Percentiles rank a stretch among this genome's conserved stretches.
phyloP scores from a whole-genome alignment of 2,888 invertebrate species.

The Acleris emargana region DNA sequence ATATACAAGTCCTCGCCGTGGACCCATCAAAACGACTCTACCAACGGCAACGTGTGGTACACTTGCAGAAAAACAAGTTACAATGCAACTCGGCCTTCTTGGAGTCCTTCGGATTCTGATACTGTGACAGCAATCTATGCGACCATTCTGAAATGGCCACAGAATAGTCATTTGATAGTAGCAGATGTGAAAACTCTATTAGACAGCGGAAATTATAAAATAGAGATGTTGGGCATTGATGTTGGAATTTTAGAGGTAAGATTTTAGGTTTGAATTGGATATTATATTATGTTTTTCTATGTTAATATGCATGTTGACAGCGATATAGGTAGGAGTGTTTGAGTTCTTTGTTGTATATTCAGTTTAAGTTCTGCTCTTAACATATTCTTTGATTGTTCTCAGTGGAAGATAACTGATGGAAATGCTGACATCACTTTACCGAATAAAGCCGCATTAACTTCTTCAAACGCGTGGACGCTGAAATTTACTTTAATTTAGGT shows the following conservation, averaged over 20 bases:
- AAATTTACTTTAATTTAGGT: constrained; percentile 24
- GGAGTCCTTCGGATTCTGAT: constrained; percentile 36
- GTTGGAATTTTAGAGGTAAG: constrained; percentile 49
- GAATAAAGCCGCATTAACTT: constrained; percentile 62
- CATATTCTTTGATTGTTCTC: constrained; percentile 50
- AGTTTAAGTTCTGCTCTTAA: background rate
- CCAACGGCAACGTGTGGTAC: constrained; percentile 87
- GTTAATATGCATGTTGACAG: no score
- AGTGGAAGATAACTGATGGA: constrained; percentile 68
- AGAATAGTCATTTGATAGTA: constrained; percentile 66
- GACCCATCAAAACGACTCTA: constrained; percentile 91
- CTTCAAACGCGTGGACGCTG: constrained; percentile 64
- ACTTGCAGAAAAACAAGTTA: constrained; percentile 51
- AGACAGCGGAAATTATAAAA: constrained; percentile 53
- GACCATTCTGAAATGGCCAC: constrained; percentile 86
- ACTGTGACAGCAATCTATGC: constrained; percentile 78
- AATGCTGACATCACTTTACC: constrained; percentile 65
- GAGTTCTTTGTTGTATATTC: no score
- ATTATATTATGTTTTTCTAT: no score
- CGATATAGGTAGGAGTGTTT: no score
- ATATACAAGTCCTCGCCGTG: constrained; percentile 92
- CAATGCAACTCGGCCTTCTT: constrained; percentile 33
- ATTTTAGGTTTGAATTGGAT: background rate
- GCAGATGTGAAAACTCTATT: constrained; percentile 69
- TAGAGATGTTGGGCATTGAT: constrained; percentile 81